Conservation (phyloP, 35 echinoderm and acorn worm species). For the Chiridota heheva region DNA sequence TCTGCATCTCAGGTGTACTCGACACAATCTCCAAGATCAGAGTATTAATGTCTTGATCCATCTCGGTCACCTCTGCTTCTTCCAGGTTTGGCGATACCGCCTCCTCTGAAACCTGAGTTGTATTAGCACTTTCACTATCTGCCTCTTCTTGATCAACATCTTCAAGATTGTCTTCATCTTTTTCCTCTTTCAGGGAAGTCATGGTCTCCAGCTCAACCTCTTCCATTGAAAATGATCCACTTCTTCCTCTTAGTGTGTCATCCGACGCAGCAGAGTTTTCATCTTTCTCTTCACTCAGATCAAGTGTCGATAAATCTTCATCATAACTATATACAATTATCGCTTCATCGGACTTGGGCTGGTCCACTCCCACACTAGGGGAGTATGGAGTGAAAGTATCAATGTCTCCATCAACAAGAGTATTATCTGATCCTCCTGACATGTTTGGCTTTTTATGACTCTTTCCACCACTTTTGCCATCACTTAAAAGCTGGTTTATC, state of each 20-base stretch:
- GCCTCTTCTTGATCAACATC: constrained; percentile 26
- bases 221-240: constrained; percentile 11
- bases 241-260: constrained; percentile 35
- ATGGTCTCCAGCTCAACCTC: constrained; percentile 32
- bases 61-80: not conserved
- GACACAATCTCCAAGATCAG: not conserved
- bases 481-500: not conserved
- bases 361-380: not conserved
- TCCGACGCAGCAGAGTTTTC: constrained; percentile 26
- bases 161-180: constrained; percentile 25
- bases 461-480: not conserved
- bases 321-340: constrained; percentile 3
- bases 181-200: constrained; percentile 32
- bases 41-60: not conserved
- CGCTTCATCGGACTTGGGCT: not conserved
- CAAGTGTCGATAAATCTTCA: not conserved
- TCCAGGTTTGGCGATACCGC: not conserved
- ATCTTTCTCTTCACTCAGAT: constrained; percentile 12
- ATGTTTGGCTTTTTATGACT: not conserved
- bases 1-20: not conserved
- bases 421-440: not conserved
- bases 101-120: constrained; percentile 42
- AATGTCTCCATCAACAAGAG: not conserved
- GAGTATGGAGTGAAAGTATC: not conserved
- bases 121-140: constrained; percentile 3